Conservation (phyloP, 64 coral and sea anemone species). For the Acropora yongei region DNA sequence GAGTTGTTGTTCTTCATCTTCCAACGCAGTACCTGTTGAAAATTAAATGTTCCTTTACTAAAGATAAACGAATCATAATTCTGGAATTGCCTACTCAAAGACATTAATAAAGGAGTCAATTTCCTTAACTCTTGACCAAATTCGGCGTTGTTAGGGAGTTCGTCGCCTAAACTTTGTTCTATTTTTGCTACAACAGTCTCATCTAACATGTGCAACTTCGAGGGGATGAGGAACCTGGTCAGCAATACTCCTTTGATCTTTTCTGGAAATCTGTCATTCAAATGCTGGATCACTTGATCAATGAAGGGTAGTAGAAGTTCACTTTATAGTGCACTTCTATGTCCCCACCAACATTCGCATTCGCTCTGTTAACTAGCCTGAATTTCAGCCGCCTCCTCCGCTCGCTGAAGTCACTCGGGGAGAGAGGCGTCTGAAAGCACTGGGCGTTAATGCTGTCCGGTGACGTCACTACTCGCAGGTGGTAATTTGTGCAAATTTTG, state of each 20-base stretch:
- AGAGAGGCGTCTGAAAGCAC: no score
- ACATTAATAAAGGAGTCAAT: background rate
- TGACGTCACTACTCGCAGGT: no score
- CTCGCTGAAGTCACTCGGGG: no score
- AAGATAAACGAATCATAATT: background rate
- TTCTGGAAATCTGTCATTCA: conserved; percentile 66
- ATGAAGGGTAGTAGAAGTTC: conserved; percentile 80
- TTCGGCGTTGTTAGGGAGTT: conserved; percentile 9
- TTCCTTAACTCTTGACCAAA: conserved; percentile 30
- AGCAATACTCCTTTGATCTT: conserved; percentile 54
- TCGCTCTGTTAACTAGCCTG: conserved; percentile 56
- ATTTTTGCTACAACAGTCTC: background rate
- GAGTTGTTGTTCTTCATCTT: no score
- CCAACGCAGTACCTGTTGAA: no score
- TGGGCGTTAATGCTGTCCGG: no score
- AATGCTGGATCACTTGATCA: conserved; percentile 60
- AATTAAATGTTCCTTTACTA: no score
- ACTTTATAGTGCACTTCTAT: conserved; percentile 27
- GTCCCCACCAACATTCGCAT: conserved; percentile 20
- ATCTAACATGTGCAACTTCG: conserved; percentile 21
- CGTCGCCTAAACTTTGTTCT: conserved; percentile 12
- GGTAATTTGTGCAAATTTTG: no score
- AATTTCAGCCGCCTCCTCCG: no score
- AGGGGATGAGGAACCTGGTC: conserved; percentile 48
- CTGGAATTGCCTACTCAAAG: background rate